A percentile compares a stretch with the other conserved stretches of the same genome.
phyloP scores from a whole-genome alignment of 1,140 invertebrate species.

The Cotesia chilonis region DNA sequence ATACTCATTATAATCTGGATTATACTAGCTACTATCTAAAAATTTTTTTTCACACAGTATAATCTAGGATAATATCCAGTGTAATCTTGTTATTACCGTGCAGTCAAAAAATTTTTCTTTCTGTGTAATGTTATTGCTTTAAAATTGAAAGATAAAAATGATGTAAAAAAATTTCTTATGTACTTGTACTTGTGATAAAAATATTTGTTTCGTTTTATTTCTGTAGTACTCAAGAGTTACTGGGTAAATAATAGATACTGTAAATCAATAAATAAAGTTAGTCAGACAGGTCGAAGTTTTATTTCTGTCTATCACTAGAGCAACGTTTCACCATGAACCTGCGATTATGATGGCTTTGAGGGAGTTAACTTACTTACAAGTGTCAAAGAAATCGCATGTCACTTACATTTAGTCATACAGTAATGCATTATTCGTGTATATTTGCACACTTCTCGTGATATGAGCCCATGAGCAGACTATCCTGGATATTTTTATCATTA shows the following conservation, averaged over 20 bases:
- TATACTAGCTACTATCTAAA: no score
- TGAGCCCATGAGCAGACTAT: not conserved
- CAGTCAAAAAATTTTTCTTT: no score
- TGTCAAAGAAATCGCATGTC: slow-evolving; percentile 50
- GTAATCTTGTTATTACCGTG: no score
- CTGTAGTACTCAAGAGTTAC: no score
- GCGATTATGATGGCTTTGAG: slow-evolving; percentile 15
- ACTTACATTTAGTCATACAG: slow-evolving; percentile 60
- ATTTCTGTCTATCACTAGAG: slow-evolving; percentile 54
- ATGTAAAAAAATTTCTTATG: no score
- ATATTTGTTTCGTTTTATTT: no score
- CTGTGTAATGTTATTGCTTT: no score
- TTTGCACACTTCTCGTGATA: slow-evolving; percentile 3
- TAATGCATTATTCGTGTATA: slow-evolving; percentile 36
- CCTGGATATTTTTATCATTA: not conserved
- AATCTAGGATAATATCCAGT: no score
- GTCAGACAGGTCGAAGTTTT: slow-evolving; percentile 33
- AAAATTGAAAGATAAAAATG: no score
- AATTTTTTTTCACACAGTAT: no score
- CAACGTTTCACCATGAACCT: slow-evolving; percentile 61
- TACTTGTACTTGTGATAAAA: no score
- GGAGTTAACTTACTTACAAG: not conserved
- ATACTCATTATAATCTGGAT: no score
- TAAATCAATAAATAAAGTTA: slow-evolving; percentile 27
- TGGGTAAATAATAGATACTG: not conserved